These are phyloP conservation scores for Cariama cristata DNA, from an alignment of 2,113 vertebrate genomes.

Conservation along the genomic window DNA sequence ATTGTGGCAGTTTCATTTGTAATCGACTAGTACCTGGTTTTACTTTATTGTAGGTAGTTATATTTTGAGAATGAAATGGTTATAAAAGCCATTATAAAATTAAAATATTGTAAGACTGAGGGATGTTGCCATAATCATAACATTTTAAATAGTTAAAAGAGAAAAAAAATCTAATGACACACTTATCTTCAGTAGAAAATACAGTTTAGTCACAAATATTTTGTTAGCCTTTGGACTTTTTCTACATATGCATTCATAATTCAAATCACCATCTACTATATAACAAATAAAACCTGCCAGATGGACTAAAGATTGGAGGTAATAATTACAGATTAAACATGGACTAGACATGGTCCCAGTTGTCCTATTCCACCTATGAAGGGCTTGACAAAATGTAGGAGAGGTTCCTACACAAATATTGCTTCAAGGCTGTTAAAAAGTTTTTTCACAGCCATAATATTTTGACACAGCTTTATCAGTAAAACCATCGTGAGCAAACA, in stretches of 20 bases:
- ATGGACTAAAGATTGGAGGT: constrained; percentile 5
- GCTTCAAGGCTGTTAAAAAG: background rate
- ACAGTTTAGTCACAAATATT: background rate
- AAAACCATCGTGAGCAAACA: background rate
- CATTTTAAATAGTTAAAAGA: background rate
- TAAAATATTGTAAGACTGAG: background rate
- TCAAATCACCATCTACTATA: background rate
- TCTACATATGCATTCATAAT: background rate
- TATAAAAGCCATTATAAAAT: background rate
- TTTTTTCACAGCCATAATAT: background rate
- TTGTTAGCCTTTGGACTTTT: background rate
- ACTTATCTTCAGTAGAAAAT: background rate
- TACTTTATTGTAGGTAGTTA: background rate
- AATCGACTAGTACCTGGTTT: background rate
- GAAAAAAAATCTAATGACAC: background rate
- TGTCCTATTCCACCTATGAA: background rate
- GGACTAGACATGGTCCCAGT: background rate
- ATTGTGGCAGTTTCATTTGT: background rate
- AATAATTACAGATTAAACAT: constrained; percentile 40
- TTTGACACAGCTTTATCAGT: background rate
- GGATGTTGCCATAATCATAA: background rate
- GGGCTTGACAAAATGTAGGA: background rate
- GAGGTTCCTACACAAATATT: background rate
- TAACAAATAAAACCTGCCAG: constrained; percentile 34
- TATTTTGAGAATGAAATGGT: background rate